These are phyloP conservation scores for Alsophila aescularia DNA, from an alignment of 2,888 invertebrate species.

Conservation along the genomic window DNA sequence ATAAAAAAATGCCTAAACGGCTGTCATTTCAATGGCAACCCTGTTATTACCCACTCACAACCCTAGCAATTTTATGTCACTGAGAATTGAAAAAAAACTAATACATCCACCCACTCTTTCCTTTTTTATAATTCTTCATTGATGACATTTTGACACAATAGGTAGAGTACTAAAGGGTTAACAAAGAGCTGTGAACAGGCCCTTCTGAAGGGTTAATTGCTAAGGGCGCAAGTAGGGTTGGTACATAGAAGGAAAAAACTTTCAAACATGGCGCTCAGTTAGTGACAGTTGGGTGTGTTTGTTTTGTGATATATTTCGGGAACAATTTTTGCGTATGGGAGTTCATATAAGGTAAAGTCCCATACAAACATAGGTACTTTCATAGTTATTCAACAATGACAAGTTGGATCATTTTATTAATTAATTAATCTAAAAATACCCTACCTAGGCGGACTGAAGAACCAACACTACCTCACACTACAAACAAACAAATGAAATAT, in stretches of 20 bases:
- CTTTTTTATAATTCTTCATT: slow-evolving; percentile 56
- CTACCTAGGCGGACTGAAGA: no score
- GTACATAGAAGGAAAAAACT: slow-evolving; percentile 50
- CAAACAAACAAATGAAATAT: no score
- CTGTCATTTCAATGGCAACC: slow-evolving; percentile 66
- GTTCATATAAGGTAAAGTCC: no score
- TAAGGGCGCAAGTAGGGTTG: slow-evolving; percentile 58
- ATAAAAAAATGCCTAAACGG: slow-evolving; percentile 61
- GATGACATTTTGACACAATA: slow-evolving; percentile 82
- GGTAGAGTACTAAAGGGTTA: slow-evolving; percentile 72
- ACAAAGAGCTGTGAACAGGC: slow-evolving; percentile 73
- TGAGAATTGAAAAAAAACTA: slow-evolving; percentile 49
- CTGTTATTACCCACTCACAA: slow-evolving; percentile 72
- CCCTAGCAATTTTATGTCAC: slow-evolving; percentile 53
- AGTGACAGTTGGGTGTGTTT: slow-evolving; percentile 34
- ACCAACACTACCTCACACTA: no score
- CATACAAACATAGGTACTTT: no score
- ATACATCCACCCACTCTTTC: slow-evolving; percentile 74
- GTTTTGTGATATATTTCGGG: background rate
- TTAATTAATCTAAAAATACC: no score
- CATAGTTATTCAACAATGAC: no score
- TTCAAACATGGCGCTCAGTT: slow-evolving; percentile 36
- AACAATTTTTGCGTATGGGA: no score
- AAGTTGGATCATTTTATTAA: no score
- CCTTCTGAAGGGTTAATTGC: slow-evolving; percentile 78